Evolutionary conservation across 2,888 invertebrate genomes (phyloP), one percentile per base, ranked within the genome.

Genomic region (Parnassius apollo): DNA sequence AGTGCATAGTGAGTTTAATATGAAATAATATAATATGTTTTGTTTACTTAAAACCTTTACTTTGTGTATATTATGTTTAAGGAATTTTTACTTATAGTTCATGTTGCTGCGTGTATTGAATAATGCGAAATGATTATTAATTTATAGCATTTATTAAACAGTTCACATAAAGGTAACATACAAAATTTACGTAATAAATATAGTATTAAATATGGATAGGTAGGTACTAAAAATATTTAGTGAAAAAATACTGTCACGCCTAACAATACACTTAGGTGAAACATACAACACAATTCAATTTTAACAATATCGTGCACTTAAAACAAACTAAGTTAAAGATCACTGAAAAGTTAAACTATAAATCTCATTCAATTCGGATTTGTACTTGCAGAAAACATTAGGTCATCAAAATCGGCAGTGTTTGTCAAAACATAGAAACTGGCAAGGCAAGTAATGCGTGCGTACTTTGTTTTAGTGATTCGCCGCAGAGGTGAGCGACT

Each of bases 341-440:
- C 87, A 88, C 84, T 86, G 85, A 86, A 85, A 86, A 83, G 88
- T 90, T 87, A 90, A 86, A 86, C 86, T 90, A 86, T 83, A 89
- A 89, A 89, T 88, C 84, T 90, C 90, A 89, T 88, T 91, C 88
- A 88, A 85, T 84, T 90, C 82, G 87, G 88, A 90, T 91, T 91
- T 91, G 91, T 91, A 91, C 91, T 91, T 86, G 89, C 90, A 88
- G 81, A 85, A 87, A 86, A 85, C 75, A 86, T 85, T 84, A 84
- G 83, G 81, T 85, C 82, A 80, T 81, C 79, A 86, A 82, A 80
- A 83, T 82, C 83, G 88, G 87, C 88, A 85, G 85, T 88, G 85
- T 85, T 77, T 82, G 79, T 82, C 81, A 87, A 85, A 89, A 89
- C 90, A 91, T 91, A 91, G 90, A 91, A 84, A 89, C 90, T 85